Percentiles rank a stretch among this genome's conserved stretches.
phyloP scores from a whole-genome alignment of 2,797 vertebrate species.

The Pempheris klunzingeri region DNA sequence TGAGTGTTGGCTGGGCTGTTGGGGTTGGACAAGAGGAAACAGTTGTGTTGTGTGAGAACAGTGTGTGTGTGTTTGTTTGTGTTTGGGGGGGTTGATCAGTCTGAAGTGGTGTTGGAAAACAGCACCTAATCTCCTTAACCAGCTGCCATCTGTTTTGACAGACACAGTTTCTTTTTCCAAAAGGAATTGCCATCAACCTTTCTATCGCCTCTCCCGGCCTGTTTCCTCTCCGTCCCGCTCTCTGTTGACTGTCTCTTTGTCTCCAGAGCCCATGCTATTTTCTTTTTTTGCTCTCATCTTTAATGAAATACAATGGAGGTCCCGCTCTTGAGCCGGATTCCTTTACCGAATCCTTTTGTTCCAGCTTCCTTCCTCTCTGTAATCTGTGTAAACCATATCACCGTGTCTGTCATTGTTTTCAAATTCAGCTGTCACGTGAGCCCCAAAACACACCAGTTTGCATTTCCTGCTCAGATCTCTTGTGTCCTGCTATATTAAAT shows the following conservation, averaged over 20 bases:
- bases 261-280: background rate
- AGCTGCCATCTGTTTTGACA: slow-evolving; percentile 80
- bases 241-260: slow-evolving; percentile 31
- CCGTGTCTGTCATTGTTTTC: slow-evolving; percentile 64
- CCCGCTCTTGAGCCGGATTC: slow-evolving; percentile 27
- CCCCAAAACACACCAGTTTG: background rate
- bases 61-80: slow-evolving; percentile 54
- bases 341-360: slow-evolving; percentile 66
- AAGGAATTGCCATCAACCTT: slow-evolving; percentile 39
- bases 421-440: slow-evolving; percentile 44
- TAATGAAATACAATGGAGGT: slow-evolving; percentile 31
- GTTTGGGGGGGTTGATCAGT: slow-evolving; percentile 53
- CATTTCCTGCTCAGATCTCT: slow-evolving; percentile 51
- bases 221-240: slow-evolving; percentile 56
- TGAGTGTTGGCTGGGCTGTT: slow-evolving; percentile 13
- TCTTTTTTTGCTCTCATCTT: slow-evolving; percentile 29
- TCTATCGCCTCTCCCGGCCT: slow-evolving; percentile 20
- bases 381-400: slow-evolving; percentile 59
- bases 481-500: slow-evolving; percentile 49
- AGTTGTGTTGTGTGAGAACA: slow-evolving; percentile 39
- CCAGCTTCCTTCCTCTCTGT: slow-evolving; percentile 69
- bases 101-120: slow-evolving; percentile 63
- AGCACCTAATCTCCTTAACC: slow-evolving; percentile 81
- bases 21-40: slow-evolving; percentile 42
- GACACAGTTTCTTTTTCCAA: slow-evolving; percentile 60